Evolutionary conservation across 2,113 vertebrate genomes (phyloP).

Genomic region (Sakesphorus luctuosus): DNA sequence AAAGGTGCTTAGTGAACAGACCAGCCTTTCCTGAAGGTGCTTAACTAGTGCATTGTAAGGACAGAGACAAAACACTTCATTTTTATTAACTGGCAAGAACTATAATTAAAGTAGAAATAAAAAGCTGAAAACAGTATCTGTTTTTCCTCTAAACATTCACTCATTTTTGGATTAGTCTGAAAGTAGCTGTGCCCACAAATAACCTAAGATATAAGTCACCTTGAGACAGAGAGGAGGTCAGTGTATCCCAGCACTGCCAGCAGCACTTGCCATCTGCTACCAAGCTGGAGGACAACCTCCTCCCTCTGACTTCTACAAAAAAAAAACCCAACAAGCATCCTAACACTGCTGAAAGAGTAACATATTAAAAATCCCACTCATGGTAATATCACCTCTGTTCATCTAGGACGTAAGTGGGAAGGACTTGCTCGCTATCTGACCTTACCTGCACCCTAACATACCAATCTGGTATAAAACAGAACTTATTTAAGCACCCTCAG

Average conservation of each 20-base stretch:
- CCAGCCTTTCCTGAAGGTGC: background rate
- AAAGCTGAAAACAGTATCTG: background rate
- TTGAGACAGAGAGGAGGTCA: background rate
- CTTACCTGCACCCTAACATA: background rate
- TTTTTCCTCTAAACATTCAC: background rate
- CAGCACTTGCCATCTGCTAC: background rate
- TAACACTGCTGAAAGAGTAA: background rate
- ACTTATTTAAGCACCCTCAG: background rate
- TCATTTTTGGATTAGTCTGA: background rate
- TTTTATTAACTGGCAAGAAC: background rate
- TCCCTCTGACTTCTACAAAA: background rate
- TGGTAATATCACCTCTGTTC: background rate
- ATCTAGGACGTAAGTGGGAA: background rate
- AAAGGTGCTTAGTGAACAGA: background rate
- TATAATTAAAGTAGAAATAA: background rate
- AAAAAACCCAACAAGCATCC: background rate
- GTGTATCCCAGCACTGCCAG: background rate
- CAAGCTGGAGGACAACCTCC: background rate
- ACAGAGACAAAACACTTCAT: background rate
- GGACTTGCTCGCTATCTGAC: background rate
- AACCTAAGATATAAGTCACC: background rate
- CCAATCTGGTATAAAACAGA: background rate
- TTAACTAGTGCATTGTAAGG: fast-evolving
- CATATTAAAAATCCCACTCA: background rate
- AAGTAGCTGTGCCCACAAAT: background rate